Evolutionary conservation across 1,140 invertebrate genomes (phyloP), one percentile per base, ranked within the genome.

Genomic region (Panagrolaimus sp.): DNA sequence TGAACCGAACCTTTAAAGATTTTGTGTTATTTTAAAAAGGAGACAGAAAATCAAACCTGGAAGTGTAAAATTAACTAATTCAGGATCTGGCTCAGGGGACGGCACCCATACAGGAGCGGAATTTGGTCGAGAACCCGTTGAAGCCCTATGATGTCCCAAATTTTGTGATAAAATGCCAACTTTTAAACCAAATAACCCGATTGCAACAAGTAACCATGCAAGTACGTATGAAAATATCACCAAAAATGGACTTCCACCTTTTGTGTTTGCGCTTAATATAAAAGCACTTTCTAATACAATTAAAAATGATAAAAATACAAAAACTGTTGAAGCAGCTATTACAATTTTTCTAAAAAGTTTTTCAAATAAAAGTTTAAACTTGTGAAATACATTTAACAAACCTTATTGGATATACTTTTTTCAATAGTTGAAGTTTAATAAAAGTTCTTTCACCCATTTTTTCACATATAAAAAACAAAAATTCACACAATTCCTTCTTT

Each of bases 401-500:
- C 52, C 52, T 58, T 28, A 58, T 58, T 1, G 52, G 52, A 58
- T 58, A 58, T 4, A 58, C 28, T 28, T 58, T 58, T 28, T 28
- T 58, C 17, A 58, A 58, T 26, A 58, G 28, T n/a, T 58, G 21
- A 12, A 58, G 10, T 58, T 28, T 58, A 28, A 26, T 58, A 58
- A 58, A 28, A 58, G 28, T 58, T 17, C 21, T 26, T 58, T 58
- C 52, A 58, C 52, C 52, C 52, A 58, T 48, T 48, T 58, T 58
- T 12, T 12, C 21, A 58, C 17, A 21, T n/a, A 58, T 2, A 38
- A 26, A 14, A 21, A n/a, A 21, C 15, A 58, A 58, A 58, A 38
- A 38, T 38, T 7, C 32, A 38, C 32, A 38, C 32, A 38, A 38
- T 38, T 38, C 7, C 32, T 38, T 2, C 7, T 38, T 38, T 38